phyloP scores from a whole-genome alignment of 1,140 invertebrate species.

The Dinoponera quadriceps region DNA sequence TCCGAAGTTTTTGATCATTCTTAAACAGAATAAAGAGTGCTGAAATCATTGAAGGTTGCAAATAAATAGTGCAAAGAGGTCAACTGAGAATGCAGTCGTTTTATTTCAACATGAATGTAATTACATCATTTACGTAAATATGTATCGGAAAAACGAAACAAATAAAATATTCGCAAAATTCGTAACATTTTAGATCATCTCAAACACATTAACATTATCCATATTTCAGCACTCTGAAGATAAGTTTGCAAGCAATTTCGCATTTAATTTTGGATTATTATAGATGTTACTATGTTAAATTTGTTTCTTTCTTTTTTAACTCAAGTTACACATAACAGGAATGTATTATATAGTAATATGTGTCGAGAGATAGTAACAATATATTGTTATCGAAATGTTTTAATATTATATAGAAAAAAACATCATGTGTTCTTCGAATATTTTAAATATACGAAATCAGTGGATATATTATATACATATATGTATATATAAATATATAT shows the following conservation, averaged over 20 bases:
- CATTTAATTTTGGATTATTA: constrained; percentile 48
- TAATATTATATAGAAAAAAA: constrained; percentile 53
- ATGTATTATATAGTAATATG: constrained; percentile 35
- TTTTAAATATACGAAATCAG: constrained; percentile 18
- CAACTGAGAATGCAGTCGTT: constrained; percentile 62
- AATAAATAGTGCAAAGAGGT: constrained; percentile 58
- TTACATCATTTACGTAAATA: constrained; percentile 58
- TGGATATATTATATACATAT: constrained; percentile 15
- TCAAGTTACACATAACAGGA: constrained; percentile 30
- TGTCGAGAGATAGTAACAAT: constrained; percentile 28
- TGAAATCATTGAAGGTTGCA: constrained; percentile 67
- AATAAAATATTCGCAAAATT: constrained; percentile 47
- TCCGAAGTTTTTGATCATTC: constrained; percentile 14
- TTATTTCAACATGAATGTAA: constrained; percentile 68
- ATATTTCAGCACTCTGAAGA: constrained; percentile 74
- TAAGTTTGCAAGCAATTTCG: constrained; percentile 41
- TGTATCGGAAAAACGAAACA: constrained; percentile 46
- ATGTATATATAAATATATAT: constrained; percentile 21
- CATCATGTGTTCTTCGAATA: neutral
- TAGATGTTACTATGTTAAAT: constrained; percentile 30
- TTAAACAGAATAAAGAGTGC: constrained; percentile 63
- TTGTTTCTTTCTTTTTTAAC: constrained; percentile 24
- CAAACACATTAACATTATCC: constrained; percentile 40
- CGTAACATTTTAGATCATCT: constrained; percentile 27
- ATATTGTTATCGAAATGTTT: constrained; percentile 49